Evolutionary conservation across 2,888 invertebrate genomes (phyloP), one percentile per base, ranked within the genome.

Genomic region (Pegoplata infirma): DNA sequence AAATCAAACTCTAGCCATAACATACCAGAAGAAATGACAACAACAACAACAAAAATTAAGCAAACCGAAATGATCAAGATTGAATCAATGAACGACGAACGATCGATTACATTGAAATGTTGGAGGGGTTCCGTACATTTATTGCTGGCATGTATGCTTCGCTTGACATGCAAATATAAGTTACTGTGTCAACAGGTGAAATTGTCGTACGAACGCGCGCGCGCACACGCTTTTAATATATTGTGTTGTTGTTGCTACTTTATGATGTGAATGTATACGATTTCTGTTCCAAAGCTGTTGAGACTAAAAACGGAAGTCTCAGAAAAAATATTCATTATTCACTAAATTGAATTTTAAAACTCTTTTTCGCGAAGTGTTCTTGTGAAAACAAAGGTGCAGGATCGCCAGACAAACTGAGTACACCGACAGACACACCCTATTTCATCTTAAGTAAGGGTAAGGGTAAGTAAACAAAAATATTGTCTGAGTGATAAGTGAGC

Each of bases 141-240:
- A 19, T 12, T 8, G 19, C 46, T 56, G 12, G 40, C 12, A 19
- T 25, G 51, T 32, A 40, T 12, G 46, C 5, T 10, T 28, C 14
- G 36, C 4, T 16, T 53, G 6, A 81, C 86, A 86, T 86, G 85
- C 85, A 86, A 86, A 86, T 87, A 85, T 87, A 86, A 87, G 87
- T 87, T 86, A 87, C 87, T 87, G 85, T 87, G 87, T 87, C 84
- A 87, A 87, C 87, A 87, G 87, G 87, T 87, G 87, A 87, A 87
- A 86, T 87, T 86, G 84, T 87, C 86, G 85, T 84, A 78, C 68
- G 81, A 66, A 76, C 47, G 74, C 76, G 73, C 76, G 58, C 64
- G 32, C 14, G 64, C 77, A 61, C 77, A 80, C 77, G 73, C 73
- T 76, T 69, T 74, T 49, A 72, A 69, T 69, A 53, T n/a, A 55